Percentiles rank a stretch among this genome's conserved stretches.
Evolutionary conservation across 2,888 invertebrate species (phyloP).

Genomic region (Julus scandinavius): DNA sequence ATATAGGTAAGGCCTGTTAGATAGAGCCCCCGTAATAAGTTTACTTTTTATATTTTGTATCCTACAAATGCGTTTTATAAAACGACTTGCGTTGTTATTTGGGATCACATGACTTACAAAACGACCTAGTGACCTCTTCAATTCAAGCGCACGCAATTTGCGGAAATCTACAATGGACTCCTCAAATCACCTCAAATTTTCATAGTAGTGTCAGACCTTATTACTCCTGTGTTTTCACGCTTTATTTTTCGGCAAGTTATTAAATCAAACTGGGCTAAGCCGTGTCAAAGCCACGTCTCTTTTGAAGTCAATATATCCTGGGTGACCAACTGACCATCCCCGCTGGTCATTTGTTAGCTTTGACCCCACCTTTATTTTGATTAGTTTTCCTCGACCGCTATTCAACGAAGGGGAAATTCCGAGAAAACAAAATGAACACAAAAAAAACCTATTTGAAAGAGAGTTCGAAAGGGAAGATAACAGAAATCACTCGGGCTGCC

Average conservation of each 20-base stretch:
- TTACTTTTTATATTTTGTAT: too few relatives aligned
- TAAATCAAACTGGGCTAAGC: background rate
- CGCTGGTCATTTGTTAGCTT: background rate
- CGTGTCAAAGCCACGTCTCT: background rate
- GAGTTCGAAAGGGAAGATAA: background rate
- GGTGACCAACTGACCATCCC: background rate
- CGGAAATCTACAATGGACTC: too few relatives aligned
- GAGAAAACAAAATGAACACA: background rate
- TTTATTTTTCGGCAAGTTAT: background rate
- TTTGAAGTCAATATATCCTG: background rate
- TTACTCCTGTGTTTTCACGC: background rate
- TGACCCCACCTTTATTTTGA: background rate
- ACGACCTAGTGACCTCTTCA: too few relatives aligned
- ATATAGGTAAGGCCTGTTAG: too few relatives aligned
- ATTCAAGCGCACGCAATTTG: too few relatives aligned
- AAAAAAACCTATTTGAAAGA: background rate
- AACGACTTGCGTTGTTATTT: too few relatives aligned
- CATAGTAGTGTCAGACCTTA: background rate
- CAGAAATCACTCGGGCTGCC: background rate
- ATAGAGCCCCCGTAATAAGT: too few relatives aligned
- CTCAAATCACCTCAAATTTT: background rate
- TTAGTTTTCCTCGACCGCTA: background rate
- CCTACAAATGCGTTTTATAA: too few relatives aligned
- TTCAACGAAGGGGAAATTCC: conserved; percentile 17
- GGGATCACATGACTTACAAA: too few relatives aligned